Percentiles rank a stretch among this genome's conserved stretches.
phyloP scores from a whole-genome alignment of 1,140 invertebrate species.

The Solen grandis region DNA sequence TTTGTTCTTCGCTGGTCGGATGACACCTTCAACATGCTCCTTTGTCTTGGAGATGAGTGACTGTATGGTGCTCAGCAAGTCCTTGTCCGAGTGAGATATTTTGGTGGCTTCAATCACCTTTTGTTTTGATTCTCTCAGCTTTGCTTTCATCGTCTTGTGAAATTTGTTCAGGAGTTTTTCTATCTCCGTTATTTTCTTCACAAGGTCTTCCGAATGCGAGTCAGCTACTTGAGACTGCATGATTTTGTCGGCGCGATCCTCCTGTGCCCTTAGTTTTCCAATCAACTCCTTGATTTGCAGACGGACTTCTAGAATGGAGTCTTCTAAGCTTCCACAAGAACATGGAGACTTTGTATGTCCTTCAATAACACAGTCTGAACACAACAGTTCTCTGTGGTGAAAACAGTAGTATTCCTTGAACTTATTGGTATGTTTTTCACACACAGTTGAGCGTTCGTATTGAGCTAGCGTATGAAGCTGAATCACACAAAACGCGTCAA shows the following conservation, averaged over 20 bases:
- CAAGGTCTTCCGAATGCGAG: conserved; percentile 39
- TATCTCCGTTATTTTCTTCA: conserved; percentile 40
- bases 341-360: conserved; percentile 39
- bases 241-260: conserved; percentile 44
- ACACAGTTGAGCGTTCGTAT: conserved; percentile 38
- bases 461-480: conserved; percentile 49
- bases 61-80: conserved; percentile 22
- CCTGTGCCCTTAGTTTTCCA: conserved; percentile 41
- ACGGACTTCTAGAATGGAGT: conserved; percentile 53
- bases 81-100: conserved; percentile 34
- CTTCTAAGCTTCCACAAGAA: conserved; percentile 51
- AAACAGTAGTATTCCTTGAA: conserved; percentile 58
- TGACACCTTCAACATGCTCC: conserved; percentile 42
- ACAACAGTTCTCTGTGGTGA: conserved; percentile 48
- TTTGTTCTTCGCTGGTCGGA: conserved; percentile 45
- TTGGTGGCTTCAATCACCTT: conserved; percentile 42
- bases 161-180: conserved; percentile 42
- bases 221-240: conserved; percentile 39
- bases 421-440: conserved; percentile 47
- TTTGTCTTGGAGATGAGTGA: conserved; percentile 39
- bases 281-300: conserved; percentile 54
- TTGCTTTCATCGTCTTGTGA: conserved; percentile 49
- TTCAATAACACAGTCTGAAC: conserved; percentile 54
- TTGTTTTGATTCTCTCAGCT: conserved; percentile 47
- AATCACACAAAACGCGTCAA: conserved; percentile 55